Base-by-base conservation (phyloP, 2,113 vertebrate genomes). In the Seriola dumerili region DNA sequence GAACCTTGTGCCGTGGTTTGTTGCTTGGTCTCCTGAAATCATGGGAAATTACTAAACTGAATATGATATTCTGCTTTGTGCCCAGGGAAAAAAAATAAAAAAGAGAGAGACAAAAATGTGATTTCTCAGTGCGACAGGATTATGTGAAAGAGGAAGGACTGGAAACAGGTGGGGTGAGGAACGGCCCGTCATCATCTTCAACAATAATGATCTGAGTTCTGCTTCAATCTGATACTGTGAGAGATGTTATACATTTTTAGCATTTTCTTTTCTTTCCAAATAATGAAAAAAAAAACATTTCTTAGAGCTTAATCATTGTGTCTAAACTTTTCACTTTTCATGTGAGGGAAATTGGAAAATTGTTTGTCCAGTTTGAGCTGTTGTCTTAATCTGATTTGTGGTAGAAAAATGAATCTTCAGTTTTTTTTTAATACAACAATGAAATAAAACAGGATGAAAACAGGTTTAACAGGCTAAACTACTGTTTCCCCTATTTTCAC, bases 91-190 rank as follows among this genome's bases (percentile, higher is more conserved):
- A 40, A 36, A 36, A 36, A 5, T 1, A 36, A 36, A 36, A 1
- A 8, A 38, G 4, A 38, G n/a, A 55, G 4, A 61, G n/a, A 61
- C 4, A 19, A 29, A 75, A 71, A 76, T 57, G 40, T 68, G 44
- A 61, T 80, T 80, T 76, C 54, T 57, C 44, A 58, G 46, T 46
- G 23, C 64, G 29, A 67, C 74, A 76, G 71, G 21, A 64, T 36
- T 48, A 34, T 21, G 21, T 36, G 14, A 38, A 72, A 58, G 19
- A 42, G 32, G 67, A 54, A 34, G 23, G 76, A 52, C 63, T 57
- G n/a, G 32, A 78, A 77, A 75, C 57, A 46, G 76, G 61, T 72
- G 46, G n/a, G 57, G 50, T 77, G 61, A 83, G 63, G 67, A 78
- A 57, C 66, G 69, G 61, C 50, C 16, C 4, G 16, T 64, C 5